Conservation (phyloP, 2,113 vertebrate species). For the Spea multiplicata region DNA sequence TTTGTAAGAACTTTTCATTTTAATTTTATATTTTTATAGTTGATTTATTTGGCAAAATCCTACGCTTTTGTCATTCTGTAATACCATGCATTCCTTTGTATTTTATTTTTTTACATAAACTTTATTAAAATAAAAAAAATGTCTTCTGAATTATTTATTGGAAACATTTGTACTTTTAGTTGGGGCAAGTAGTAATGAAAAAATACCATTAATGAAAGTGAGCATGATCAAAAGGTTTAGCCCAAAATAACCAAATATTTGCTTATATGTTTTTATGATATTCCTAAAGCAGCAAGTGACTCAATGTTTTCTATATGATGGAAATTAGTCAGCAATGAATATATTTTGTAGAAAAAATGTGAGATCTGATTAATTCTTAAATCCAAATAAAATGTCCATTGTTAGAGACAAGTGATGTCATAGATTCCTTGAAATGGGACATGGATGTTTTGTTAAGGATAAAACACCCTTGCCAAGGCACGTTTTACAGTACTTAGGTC, state of each 20-base stretch:
- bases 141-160: not conserved
- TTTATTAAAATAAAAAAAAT: not conserved
- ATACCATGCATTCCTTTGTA: not conserved
- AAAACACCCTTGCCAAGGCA: conserved; percentile 3
- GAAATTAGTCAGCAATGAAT: not conserved
- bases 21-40: not conserved
- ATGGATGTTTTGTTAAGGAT: conserved; percentile 41
- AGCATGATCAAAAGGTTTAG: no score
- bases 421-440: conserved; percentile 16
- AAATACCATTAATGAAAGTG: no score
- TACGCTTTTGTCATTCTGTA: not conserved
- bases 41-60: not conserved
- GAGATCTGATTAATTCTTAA: conserved; percentile 12
- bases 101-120: not conserved
- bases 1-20: not conserved
- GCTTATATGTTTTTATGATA: no score
- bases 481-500: conserved; percentile 12
- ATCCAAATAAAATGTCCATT: conserved; percentile 16
- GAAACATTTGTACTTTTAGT: no score
- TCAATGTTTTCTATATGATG: no score
- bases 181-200: no score
- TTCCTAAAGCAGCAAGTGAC: no score
- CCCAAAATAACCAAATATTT: no score
- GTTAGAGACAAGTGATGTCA: conserved; percentile 28
- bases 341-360: not conserved